Evolutionary conservation across 1,140 invertebrate species (phyloP), one percentile per base, ranked within the genome.

Genomic region (Drosophila takahashii): DNA sequence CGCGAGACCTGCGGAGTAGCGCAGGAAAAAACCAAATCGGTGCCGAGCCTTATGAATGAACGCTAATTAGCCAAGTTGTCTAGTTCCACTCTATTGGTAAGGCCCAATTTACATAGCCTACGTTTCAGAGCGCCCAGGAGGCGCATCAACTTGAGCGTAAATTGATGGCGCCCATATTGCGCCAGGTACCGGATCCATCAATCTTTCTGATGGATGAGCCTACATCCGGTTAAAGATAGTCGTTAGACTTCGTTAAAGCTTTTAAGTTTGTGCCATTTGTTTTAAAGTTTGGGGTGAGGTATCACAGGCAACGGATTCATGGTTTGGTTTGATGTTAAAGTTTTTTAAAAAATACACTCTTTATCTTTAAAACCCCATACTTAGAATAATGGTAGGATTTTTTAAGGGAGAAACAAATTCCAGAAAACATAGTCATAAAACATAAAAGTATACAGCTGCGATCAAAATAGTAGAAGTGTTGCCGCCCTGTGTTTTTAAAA

Each of bases 1-100:
- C 72, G 51, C 42, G n/a, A 16, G 54, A 7, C 44, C 22, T 47
- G 44, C 27, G 9, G 26, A 4, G 22, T 0, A 8, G 13, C 16
- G 7, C 13, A 58, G 67, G 54, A 50, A 1, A 10, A 10, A 29
- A 5, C 8, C n/a, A 73, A 73, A 60, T 41, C 58, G 36, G 15
- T 58, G 67, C 34, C 4, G 32, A 44, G 41, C 36, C 34, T 72
- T 81, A 81, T 85, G 78, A 85, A 85, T 85, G 81, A 86, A 85
- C 51, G 48, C 51, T 62, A 81, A 85, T 87, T 87, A 87, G 69
- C 64, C 48, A 75, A 62, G 48, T 47, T 60, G 53, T 37, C 67
- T 58, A 27, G 27, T 61, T 53, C 56, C 51, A 51, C 54, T 87
- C 71, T 78, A 81, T 70, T 81, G 39, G 56, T 15, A 54, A 13